These are phyloP conservation scores for Venusia cambrica DNA, from an alignment of 2,888 invertebrate species.

Conservation along the genomic window DNA sequence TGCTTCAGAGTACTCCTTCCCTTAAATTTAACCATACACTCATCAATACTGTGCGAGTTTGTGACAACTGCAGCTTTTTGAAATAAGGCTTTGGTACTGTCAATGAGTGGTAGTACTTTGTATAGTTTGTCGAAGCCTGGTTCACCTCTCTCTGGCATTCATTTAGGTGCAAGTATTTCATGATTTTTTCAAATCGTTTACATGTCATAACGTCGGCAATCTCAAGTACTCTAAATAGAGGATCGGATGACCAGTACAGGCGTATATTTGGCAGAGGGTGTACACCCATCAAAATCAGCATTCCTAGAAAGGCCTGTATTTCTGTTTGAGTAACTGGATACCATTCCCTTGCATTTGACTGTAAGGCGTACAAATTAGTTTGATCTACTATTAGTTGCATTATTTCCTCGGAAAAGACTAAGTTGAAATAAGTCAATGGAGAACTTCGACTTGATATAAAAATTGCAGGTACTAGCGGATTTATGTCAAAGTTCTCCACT, in stretches of 20 bases:
- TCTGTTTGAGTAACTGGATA: too few relatives aligned
- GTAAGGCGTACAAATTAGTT: slow-evolving; percentile 25
- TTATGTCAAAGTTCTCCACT: too few relatives aligned
- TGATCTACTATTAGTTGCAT: slow-evolving; percentile 22
- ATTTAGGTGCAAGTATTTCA: too few relatives aligned
- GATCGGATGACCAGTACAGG: slow-evolving; percentile 27
- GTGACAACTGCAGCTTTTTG: too few relatives aligned
- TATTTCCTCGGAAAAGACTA: slow-evolving; percentile 17
- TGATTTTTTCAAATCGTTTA: slow-evolving; percentile 20
- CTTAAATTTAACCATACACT: slow-evolving; percentile 23
- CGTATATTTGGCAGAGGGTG: slow-evolving; percentile 24
- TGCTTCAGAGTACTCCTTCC: slow-evolving; percentile 18
- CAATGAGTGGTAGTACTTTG: too few relatives aligned
- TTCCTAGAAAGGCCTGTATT: slow-evolving; percentile 30
- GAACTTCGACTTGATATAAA: slow-evolving; percentile 17
- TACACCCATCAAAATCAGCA: slow-evolving; percentile 27
- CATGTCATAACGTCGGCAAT: slow-evolving; percentile 20
- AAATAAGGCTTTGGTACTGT: too few relatives aligned
- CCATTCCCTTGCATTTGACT: too few relatives aligned
- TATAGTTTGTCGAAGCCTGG: too few relatives aligned
- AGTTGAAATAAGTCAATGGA: slow-evolving; percentile 12
- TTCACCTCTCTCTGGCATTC: too few relatives aligned
- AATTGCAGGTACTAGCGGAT: too few relatives aligned
- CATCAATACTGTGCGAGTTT: slow-evolving; percentile 20
- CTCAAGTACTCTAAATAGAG: slow-evolving; percentile 20